Evolutionary conservation across 2,888 invertebrate species (phyloP).

Genomic region (Teleiodes luculella): DNA sequence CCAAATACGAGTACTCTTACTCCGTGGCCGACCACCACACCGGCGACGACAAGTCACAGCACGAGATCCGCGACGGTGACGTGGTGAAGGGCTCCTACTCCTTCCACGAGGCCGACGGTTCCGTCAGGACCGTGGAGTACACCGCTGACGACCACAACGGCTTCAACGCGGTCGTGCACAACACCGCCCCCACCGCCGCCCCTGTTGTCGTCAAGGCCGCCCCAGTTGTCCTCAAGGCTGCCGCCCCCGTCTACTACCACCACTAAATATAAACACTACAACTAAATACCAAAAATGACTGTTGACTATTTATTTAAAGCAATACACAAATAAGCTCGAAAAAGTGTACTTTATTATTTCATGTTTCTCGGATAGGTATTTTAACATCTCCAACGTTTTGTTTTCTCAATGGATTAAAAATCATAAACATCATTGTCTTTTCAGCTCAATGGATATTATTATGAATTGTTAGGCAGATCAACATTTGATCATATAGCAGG

Average conservation of each 20-base stretch:
- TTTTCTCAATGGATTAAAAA: too few relatives aligned
- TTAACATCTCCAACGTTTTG: too few relatives aligned
- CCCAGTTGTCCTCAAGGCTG: constrained; percentile 27
- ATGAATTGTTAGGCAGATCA: too few relatives aligned
- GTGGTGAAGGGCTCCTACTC: constrained; percentile 38
- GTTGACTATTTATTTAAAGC: constrained; percentile 30
- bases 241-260: constrained; percentile 37
- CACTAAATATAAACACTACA: constrained; percentile 26
- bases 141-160: constrained; percentile 42
- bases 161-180: constrained; percentile 48
- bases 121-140: constrained; percentile 37
- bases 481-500: too few relatives aligned
- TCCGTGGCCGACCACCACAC: constrained; percentile 43
- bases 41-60: constrained; percentile 41
- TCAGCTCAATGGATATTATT: too few relatives aligned
- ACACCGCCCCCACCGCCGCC: constrained; percentile 45
- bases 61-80: constrained; percentile 41
- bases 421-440: too few relatives aligned
- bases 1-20: constrained; percentile 49
- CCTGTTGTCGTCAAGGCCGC: constrained; percentile 34
- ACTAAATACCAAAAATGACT: neutral
- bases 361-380: too few relatives aligned
- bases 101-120: constrained; percentile 38
- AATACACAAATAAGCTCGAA: constrained; percentile 24
- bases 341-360: too few relatives aligned